Conservation (phyloP, 2,888 invertebrate genomes). For the Baccha elongata region DNA sequence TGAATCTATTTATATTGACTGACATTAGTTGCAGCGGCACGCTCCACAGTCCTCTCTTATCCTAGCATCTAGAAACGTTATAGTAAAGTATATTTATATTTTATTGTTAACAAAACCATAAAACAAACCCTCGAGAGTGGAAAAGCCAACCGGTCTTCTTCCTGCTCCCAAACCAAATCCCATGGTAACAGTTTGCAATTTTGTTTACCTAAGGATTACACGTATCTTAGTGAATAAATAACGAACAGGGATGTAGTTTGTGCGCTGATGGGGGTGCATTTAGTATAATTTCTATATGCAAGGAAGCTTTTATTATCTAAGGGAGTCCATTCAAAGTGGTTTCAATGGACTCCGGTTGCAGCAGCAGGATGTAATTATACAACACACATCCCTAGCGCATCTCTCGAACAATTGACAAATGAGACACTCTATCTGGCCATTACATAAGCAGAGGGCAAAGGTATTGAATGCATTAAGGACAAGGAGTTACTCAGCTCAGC, state of each 20-base stretch:
- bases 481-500: slow-evolving; percentile 35
- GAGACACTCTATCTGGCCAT: slow-evolving; percentile 49
- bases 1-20: slow-evolving; percentile 59
- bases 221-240: slow-evolving; percentile 30
- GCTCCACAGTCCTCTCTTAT: no score
- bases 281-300: slow-evolving; percentile 55
- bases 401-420: slow-evolving; percentile 56
- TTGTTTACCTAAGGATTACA: slow-evolving; percentile 69
- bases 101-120: slow-evolving; percentile 63
- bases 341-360: slow-evolving; percentile 37
- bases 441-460: not conserved
- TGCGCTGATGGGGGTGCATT: slow-evolving; percentile 51
- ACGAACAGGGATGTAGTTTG: slow-evolving; percentile 32
- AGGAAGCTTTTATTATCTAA: slow-evolving; percentile 52
- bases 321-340: slow-evolving; percentile 41
- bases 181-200: slow-evolving; percentile 38
- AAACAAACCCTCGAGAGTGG: slow-evolving; percentile 55
- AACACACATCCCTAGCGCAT: slow-evolving; percentile 50
- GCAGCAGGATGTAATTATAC: slow-evolving; percentile 62
- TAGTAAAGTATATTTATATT: slow-evolving; percentile 52
- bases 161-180: not conserved
- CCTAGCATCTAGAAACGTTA: slow-evolving; percentile 23
- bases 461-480: not conserved
- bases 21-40: slow-evolving; percentile 53
- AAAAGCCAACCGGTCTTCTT: slow-evolving; percentile 31